Percentiles rank a stretch among this genome's conserved stretches.
phyloP scores from a whole-genome alignment of 1,140 invertebrate species.

The Pogonomyrmex barbatus region DNA sequence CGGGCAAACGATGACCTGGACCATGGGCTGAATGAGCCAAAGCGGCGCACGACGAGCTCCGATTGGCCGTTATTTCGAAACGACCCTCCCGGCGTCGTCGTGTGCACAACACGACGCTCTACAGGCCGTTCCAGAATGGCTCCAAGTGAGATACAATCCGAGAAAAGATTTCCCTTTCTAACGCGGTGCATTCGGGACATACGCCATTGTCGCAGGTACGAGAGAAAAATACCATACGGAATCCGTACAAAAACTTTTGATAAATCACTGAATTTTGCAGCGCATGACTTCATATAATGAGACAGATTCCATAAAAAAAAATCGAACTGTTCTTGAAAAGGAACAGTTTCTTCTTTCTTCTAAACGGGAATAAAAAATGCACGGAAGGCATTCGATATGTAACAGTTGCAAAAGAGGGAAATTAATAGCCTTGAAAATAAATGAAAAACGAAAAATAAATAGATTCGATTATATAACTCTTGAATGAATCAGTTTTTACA shows the following conservation, averaged over 20 bases:
- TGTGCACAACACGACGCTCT: slow-evolving; percentile 29
- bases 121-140: slow-evolving; percentile 33
- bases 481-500: not conserved
- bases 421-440: not conserved
- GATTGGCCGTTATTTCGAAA: slow-evolving; percentile 64
- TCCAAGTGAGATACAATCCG: not conserved
- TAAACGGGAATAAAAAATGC: not conserved
- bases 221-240: not conserved
- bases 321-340: not conserved
- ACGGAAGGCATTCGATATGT: not conserved
- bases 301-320: not conserved
- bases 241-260: no score
- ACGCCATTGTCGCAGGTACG: not conserved
- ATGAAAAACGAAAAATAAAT: not conserved
- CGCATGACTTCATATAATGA: no score
- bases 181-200: not conserved
- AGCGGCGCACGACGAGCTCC: slow-evolving; percentile 47
- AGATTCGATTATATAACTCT: not conserved
- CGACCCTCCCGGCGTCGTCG: slow-evolving; percentile 49
- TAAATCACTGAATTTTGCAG: no score
- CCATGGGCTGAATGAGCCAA: slow-evolving; percentile 60
- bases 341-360: no score
- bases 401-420: not conserved
- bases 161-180: slow-evolving; percentile 8
- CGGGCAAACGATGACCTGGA: slow-evolving; percentile 62